These are phyloP conservation scores for Seladonia tumulorum DNA, from an alignment of 2,888 invertebrate genomes.

Conservation along the genomic window DNA sequence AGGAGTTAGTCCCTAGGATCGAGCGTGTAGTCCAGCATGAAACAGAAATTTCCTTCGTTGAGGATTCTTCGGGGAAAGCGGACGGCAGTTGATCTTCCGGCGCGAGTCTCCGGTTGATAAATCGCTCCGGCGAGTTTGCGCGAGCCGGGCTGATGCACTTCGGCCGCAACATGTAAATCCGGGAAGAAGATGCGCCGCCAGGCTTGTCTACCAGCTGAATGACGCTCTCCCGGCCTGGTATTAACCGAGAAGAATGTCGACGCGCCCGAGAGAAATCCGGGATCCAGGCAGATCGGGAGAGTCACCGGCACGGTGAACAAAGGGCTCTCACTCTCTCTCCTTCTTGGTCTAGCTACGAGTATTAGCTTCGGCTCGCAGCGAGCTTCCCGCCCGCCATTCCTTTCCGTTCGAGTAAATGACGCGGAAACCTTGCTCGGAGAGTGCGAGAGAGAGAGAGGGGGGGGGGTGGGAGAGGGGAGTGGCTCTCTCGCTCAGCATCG, in stretches of 20 bases:
- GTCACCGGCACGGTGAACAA: constrained; percentile 50
- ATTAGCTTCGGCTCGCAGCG: constrained; percentile 33
- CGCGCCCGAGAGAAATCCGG: constrained; percentile 31
- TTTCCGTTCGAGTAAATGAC: constrained; percentile 49
- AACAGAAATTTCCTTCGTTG: background rate
- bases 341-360: constrained; percentile 30
- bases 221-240: background rate
- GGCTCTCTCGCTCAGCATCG: background rate
- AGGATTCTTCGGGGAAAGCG: background rate
- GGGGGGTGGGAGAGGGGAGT: background rate
- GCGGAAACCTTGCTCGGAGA: constrained; percentile 32
- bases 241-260: constrained; percentile 34
- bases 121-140: background rate
- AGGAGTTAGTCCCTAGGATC: background rate
- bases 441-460: background rate
- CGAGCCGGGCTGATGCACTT: background rate
- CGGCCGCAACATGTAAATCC: constrained; percentile 34
- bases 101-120: constrained; percentile 8
- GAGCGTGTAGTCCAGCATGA: no score
- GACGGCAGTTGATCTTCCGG: constrained; percentile 10
- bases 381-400: constrained; percentile 20
- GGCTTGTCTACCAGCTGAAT: constrained; percentile 30
- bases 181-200: constrained; percentile 6
- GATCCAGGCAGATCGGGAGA: constrained; percentile 36
- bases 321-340: constrained; percentile 7